Base-by-base conservation (phyloP, 1,140 invertebrate genomes). In the Gerris buenoi region DNA sequence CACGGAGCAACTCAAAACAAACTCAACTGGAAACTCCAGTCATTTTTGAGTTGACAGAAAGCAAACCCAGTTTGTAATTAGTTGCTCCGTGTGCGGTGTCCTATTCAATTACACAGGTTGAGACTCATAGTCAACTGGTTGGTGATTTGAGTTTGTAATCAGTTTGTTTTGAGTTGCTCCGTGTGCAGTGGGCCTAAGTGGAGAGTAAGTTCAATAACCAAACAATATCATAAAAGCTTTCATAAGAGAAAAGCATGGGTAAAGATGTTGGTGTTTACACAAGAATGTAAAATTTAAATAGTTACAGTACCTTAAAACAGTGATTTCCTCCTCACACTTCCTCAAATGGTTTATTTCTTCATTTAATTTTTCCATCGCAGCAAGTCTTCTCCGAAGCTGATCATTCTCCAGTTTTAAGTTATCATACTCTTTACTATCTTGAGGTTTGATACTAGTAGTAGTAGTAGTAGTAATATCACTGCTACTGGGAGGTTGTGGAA, bases 271-370 rank as follows among this genome's bases (percentile, higher is more conserved):
- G 18, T n/a, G 27, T 25, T 27, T 2, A 25, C 13, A 1, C 18
- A 18, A 2, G 15, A 65, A 27, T 65, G 2, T 27, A 59, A 58
- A 13, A 56, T n/a, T 15, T 2, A 58, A 23, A 2, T 13, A 65
- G 29, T 14, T 60, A 25, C 46, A 64, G 28, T 65, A 65, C 67
- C 67, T 65, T 2, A 68, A 23, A 26, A 68, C 13, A 27, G 60
- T 62, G 33, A 60, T 65, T 65, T 68, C 67, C 59, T 68, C 57
- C 63, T 68, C 64, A 22, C 63, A 68, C 68, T 82, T 82, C 68
- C 82, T 77, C 25, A 82, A 70, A 70, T 74, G 77, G 66, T 82
- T 79, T 74, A 86, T 86, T 68, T 83, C 84, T 68, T 86, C 83
- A 0, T 82, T 83, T 25, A 87, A 76, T 64, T 81, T 78, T 74